Evolutionary conservation across 2,888 invertebrate genomes (phyloP), one percentile per base, ranked within the genome.

Genomic region (Amitus sp.): DNA sequence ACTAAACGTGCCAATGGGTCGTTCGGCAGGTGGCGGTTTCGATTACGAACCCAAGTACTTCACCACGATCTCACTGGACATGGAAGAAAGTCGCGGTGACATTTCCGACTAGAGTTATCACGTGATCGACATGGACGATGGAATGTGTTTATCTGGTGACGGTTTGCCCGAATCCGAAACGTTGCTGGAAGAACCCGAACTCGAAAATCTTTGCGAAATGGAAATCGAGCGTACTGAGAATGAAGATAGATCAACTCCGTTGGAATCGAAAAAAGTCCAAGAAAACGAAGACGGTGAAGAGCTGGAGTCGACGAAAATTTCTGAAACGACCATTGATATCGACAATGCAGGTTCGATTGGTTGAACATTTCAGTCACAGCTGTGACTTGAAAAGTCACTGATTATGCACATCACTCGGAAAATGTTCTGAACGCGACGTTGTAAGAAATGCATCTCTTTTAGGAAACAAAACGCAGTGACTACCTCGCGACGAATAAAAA

Each of bases 141-240:
- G 52, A 3, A 57, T 71, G 15, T 51, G 43, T 1, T 28, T 67
- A 2, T 71, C 77, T 0, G 66, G 72, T 2, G 79, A 79, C 2
- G 75, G 72, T 1, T 62, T 71, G 0, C 68, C 67, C 0, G 78
- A 79, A 34, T 72, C 72, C 0, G 76, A 78, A 50, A 73, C 78
- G 4, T 55, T 81, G 4, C 67, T 80, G 15, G 80, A 81, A 46
- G 80, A 81, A 50, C 80, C 79, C 0, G 81, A 82, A 56, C 62
- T 81, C 3, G 80, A 81, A 39, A 78, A 77, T 45, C 65, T 76
- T 1, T 70, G 73, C 9, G 79, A 78, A 19, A 63, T 65, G 3
- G 74, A 75, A 0, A 58, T 63, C 12, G 71, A 69, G n/a, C 65
- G 51, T 34, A 59, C 56, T 1, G 60, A 52, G 1, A 63, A 65